Percentiles rank a stretch among this genome's conserved stretches.
Evolutionary conservation across 2,888 invertebrate species (phyloP).

Genomic region (Drosophila algonquin): DNA sequence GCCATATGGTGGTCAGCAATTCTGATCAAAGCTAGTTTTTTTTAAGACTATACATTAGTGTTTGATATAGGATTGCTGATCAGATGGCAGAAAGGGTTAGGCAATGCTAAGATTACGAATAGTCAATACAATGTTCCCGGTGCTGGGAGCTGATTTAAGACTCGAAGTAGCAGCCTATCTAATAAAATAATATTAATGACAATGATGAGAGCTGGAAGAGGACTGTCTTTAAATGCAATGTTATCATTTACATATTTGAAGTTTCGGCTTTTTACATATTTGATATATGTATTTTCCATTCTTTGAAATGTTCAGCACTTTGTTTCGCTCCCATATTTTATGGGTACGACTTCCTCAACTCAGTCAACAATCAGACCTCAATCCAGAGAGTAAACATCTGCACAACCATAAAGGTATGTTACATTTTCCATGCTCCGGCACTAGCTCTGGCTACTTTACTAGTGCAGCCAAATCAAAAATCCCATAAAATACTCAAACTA

Average conservation of each 20-base stretch:
- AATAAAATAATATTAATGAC: too few relatives aligned
- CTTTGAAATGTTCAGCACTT: not conserved
- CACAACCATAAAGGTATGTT: slow-evolving; percentile 41
- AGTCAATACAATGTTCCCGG: too few relatives aligned
- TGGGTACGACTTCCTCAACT: not conserved
- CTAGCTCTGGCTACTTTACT: slow-evolving; percentile 10
- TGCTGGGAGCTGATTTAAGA: too few relatives aligned
- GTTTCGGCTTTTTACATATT: too few relatives aligned
- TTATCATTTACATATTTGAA: too few relatives aligned
- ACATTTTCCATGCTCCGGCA: slow-evolving; percentile 37
- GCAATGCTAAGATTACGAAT: not conserved
- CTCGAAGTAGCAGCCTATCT: too few relatives aligned
- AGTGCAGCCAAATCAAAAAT: slow-evolving; percentile 28
- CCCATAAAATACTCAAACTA: slow-evolving; percentile 37
- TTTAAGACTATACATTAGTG: too few relatives aligned
- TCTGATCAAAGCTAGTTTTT: slow-evolving; percentile 2
- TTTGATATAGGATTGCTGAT: not conserved
- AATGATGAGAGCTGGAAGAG: too few relatives aligned
- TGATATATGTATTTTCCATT: too few relatives aligned
- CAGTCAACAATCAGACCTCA: slow-evolving; percentile 2
- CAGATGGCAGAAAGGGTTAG: not conserved
- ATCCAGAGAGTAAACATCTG: slow-evolving; percentile 22
- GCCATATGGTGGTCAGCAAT: not conserved
- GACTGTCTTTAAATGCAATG: too few relatives aligned
- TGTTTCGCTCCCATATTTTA: slow-evolving; percentile 15